phyloP scores from a whole-genome alignment of 2,888 invertebrate species.

The Seira musarum region DNA sequence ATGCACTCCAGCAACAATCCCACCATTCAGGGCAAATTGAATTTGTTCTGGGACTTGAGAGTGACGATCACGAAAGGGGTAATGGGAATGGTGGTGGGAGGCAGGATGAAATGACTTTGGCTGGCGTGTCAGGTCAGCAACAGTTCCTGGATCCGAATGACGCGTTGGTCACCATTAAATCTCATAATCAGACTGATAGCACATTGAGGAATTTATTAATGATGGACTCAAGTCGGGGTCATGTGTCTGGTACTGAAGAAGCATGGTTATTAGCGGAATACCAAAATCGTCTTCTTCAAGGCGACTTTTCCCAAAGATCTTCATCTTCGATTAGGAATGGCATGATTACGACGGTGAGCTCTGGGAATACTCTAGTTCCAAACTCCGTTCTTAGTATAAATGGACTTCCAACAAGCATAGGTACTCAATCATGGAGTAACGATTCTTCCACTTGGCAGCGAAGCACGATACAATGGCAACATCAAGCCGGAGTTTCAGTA shows the following conservation, averaged over 20 bases:
- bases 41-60: constrained; percentile 64
- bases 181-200: constrained; percentile 61
- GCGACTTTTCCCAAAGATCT: constrained; percentile 11
- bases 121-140: constrained; percentile 49
- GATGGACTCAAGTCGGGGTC: constrained; percentile 66
- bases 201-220: constrained; percentile 67
- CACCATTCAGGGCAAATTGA: constrained; percentile 65
- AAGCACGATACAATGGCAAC: constrained; percentile 34
- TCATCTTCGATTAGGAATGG: constrained; percentile 28
- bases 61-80: constrained; percentile 46
- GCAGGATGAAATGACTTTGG: too few relatives aligned
- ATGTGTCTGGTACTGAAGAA: constrained; percentile 59
- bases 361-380: constrained; percentile 23
- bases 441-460: constrained; percentile 42
- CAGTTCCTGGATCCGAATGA: constrained; percentile 67
- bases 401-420: constrained; percentile 32
- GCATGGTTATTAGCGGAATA: constrained; percentile 63
- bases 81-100: constrained; percentile 46
- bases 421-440: constrained; percentile 28
- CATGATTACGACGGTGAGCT: constrained; percentile 22
- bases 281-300: constrained; percentile 48
- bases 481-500: constrained; percentile 35
- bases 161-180: constrained; percentile 52
- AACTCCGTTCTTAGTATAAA: constrained; percentile 38
- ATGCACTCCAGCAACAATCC: constrained; percentile 43